Conservation (phyloP, 2,797 vertebrate genomes). For the Protonibea diacanthus region DNA sequence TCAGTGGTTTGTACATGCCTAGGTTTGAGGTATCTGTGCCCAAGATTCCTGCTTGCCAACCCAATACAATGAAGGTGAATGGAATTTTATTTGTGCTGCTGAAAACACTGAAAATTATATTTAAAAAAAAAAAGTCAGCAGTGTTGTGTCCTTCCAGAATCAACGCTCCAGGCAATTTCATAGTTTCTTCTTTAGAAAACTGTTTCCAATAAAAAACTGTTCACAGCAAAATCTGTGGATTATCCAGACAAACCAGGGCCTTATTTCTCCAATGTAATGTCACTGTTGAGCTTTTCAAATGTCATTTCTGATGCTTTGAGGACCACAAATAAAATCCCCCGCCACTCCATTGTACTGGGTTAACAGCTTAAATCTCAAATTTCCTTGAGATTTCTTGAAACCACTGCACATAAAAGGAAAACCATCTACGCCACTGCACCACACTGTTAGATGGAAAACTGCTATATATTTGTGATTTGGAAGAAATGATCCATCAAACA, state of each 20-base stretch:
- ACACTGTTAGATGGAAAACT: conserved; percentile 1
- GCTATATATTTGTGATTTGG: background rate
- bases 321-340: conserved; percentile 7
- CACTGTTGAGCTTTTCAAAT: conserved; percentile 37
- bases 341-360: background rate
- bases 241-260: conserved; percentile 26
- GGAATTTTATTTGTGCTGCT: conserved; percentile 14
- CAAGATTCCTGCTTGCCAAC: background rate
- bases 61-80: conserved; percentile 3
- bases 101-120: conserved; percentile 31
- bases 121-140: conserved; percentile 3
- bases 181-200: conserved; percentile 32
- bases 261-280: conserved; percentile 33
- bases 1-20: background rate
- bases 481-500: conserved; percentile 22
- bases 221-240: conserved; percentile 17
- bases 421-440: background rate
- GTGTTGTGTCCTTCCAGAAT: conserved; percentile 10
- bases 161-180: conserved; percentile 18
- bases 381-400: background rate
- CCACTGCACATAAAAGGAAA: background rate
- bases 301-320: conserved; percentile 44
- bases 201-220: conserved; percentile 23
- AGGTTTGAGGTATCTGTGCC: background rate
- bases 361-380: conserved; percentile 9